Evolutionary conservation across 2,888 invertebrate genomes (phyloP).

Genomic region (Chromoteleia sp.): DNA sequence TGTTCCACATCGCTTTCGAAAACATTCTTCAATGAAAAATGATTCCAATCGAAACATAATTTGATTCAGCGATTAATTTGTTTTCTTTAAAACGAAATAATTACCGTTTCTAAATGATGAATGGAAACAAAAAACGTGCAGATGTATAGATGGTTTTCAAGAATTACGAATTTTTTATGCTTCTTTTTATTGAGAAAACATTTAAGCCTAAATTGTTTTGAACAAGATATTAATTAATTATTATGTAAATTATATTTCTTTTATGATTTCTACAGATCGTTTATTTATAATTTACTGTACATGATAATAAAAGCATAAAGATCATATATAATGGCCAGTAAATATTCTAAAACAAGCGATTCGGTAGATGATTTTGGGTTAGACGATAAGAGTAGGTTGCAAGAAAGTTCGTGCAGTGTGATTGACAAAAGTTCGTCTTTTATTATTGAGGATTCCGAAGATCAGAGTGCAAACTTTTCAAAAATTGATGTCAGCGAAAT

Average conservation of each 20-base stretch:
- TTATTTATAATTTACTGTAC: no score
- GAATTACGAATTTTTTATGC: no score
- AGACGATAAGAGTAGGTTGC: background rate
- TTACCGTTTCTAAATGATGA: background rate
- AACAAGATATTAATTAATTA: no score
- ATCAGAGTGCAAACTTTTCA: no score
- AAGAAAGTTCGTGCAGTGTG: background rate
- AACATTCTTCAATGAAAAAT: conserved; percentile 17
- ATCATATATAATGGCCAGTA: conserved; percentile 2
- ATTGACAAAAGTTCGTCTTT: background rate
- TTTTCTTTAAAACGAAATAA: conserved; percentile 4
- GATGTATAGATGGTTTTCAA: background rate
- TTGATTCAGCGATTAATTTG: conserved; percentile 21
- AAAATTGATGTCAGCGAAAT: no score
- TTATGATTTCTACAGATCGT: no score
- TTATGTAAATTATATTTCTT: no score
- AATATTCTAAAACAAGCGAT: background rate
- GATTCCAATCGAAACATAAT: conserved; percentile 7
- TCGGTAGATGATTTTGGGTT: background rate
- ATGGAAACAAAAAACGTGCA: background rate
- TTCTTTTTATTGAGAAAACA: no score
- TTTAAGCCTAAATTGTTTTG: no score
- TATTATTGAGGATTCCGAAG: conserved; percentile 6
- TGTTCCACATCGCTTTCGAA: conserved; percentile 13
- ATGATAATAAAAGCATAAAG: no score